phyloP scores from a whole-genome alignment of 2,797 vertebrate genomes.

The Buceros bicornis region DNA sequence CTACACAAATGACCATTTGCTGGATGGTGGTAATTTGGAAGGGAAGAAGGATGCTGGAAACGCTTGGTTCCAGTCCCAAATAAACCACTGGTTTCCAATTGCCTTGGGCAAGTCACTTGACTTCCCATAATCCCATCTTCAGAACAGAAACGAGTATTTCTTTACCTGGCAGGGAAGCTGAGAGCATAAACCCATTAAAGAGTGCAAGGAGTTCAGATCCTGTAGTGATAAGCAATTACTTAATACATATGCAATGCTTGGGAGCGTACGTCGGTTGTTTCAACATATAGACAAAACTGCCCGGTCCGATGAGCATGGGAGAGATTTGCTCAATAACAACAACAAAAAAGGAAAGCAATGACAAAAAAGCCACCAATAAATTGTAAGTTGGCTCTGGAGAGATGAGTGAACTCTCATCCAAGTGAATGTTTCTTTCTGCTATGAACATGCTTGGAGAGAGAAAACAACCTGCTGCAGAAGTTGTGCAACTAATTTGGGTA shows the following conservation, averaged over 20 bases:
- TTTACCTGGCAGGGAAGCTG: neutral
- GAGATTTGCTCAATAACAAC: neutral
- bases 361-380: neutral
- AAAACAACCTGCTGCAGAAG: neutral
- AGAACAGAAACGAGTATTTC: conserved; percentile 17
- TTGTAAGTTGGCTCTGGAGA: neutral
- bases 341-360: neutral
- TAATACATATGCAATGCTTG: neutral
- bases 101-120: conserved; percentile 14
- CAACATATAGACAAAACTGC: neutral
- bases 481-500: neutral
- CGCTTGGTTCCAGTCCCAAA: neutral
- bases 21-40: neutral
- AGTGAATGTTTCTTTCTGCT: neutral
- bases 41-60: conserved; percentile 3
- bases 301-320: neutral
- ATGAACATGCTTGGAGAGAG: neutral
- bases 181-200: neutral
- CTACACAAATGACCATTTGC: neutral
- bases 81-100: neutral
- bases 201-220: conserved; percentile 5
- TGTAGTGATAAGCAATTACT: conserved; percentile 14
- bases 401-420: neutral
- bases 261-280: conserved; percentile 15
- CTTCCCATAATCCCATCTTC: neutral